Evolutionary conservation across 2,888 invertebrate genomes (phyloP), one percentile per base, ranked within the genome.

Genomic region (Cephus sareptanus): DNA sequence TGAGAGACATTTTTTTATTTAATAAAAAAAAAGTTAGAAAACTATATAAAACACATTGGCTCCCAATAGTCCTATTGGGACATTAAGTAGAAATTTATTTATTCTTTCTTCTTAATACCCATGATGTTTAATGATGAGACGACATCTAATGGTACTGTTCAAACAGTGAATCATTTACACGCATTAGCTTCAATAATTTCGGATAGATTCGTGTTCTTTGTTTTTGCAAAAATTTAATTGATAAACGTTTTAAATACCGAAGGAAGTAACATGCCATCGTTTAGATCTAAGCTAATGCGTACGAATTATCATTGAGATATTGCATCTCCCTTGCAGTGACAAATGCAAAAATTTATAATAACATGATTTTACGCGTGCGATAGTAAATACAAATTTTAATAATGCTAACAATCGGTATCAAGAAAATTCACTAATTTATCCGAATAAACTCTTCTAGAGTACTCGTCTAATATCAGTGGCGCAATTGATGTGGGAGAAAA

Each of bases 311-410:
- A 4, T 56, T 9, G 9, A 56, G 23, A 56, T 23, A 56, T 56
- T 56, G 23, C 23, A 23, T 56, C 56, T 56, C 23, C 23, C 1
- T 56, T 56, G 56, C 23, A 56, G 9, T 56, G 23, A 56, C 2
- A 56, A 23, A 23, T 23, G 23, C 23, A 71, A 71, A 9, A 71
- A 70, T 30, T 31, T 15, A 74, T 12, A 33, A 34, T 34, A 74
- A 74, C 37, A 73, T 40, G 23, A 73, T 71, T 75, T 33, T 75
- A 78, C 56, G 71, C 68, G 69, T 73, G 73, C 68, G 31, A 68
- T 73, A 69, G 78, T 68, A 76, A 78, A 76, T 76, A 78, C 71
- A 75, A 78, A 78, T 78, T 56, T 76, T 73, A 71, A 78, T 73
- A 76, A 78, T 73, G 68, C 69, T 75, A 76, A 76, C 76, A 78